Evolutionary conservation across 2,113 vertebrate genomes (phyloP), one percentile per base, ranked within the genome.

Genomic region (Porphyrio hochstetteri): DNA sequence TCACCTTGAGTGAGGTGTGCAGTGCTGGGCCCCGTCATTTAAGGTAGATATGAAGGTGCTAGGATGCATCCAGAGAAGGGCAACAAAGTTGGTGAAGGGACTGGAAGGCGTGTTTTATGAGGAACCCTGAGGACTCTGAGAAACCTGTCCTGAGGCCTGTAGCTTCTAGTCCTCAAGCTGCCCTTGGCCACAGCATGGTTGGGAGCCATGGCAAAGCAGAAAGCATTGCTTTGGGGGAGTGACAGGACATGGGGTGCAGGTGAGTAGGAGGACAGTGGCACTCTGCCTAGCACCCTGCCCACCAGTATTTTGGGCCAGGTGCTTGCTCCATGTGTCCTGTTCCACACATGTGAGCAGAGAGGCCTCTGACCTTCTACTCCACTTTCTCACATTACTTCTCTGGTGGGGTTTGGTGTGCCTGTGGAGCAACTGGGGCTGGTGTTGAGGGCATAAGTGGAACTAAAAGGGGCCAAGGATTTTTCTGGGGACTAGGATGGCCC

Each of bases 231-330:
- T 14, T 69, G 36, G 33, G 11, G 25, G 18, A 76, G n/a, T 38
- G 38, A 50, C 0, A 1, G 52, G 11, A 59, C 53, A 15, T 12
- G 23, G 42, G 14, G 11, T 57, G 13, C 1, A 2, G 17, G 24
- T 0, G 2, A 50, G 24, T 5, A 67, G 35, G 63, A 76, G 42
- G 61, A 44, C 3, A 6, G 31, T 53, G 64, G 27, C 11, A 38
- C 33, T 55, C 48, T 55, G 53, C 52, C 53, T 5, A 5, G 52
- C 0, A 2, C 27, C 48, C 40, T 80, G 28, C n/a, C 28, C 24
- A 40, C 12, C 35, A 38, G 56, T 2, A 1, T 44, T 27, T 46
- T 56, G 27, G 27, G 35, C 44, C 44, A 77, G 72, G 35, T 3
- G 3, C 55, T 86, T 60, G 8, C 14, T 70, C 56, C 3, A 2